Conservation (phyloP, 2,888 invertebrate species). For the Alsophila aescularia region DNA sequence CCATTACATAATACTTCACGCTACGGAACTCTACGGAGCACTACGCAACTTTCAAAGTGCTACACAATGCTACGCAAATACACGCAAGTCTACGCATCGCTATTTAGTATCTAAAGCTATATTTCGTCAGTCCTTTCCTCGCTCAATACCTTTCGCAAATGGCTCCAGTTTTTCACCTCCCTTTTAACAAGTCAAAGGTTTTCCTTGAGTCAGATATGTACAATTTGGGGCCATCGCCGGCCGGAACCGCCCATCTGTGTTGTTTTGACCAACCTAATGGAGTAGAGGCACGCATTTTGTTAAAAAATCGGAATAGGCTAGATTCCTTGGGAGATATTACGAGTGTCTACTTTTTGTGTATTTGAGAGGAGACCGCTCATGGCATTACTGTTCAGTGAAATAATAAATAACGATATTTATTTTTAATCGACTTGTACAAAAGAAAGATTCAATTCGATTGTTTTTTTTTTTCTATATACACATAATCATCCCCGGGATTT, state of each 20-base stretch:
- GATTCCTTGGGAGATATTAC: neutral
- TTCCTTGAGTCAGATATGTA: constrained; percentile 7
- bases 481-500: too few relatives aligned
- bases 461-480: too few relatives aligned
- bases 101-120: neutral
- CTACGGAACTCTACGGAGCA: too few relatives aligned
- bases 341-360: neutral
- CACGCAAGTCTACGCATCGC: too few relatives aligned
- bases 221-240: neutral
- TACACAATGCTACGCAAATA: too few relatives aligned
- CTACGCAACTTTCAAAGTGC: too few relatives aligned
- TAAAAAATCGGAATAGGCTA: neutral
- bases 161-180: constrained; percentile 1
- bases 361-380: neutral
- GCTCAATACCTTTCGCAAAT: neutral
- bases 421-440: too few relatives aligned
- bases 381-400: too few relatives aligned
- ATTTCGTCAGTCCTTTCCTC: neutral
- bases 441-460: too few relatives aligned
- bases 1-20: too few relatives aligned
- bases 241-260: neutral
- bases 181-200: constrained; percentile 14
- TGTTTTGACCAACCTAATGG: constrained; percentile 14
- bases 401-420: too few relatives aligned
- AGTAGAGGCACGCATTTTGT: constrained; percentile 4